Base-by-base conservation (phyloP, 2,113 vertebrate genomes). In the Plotosus lineatus region DNA sequence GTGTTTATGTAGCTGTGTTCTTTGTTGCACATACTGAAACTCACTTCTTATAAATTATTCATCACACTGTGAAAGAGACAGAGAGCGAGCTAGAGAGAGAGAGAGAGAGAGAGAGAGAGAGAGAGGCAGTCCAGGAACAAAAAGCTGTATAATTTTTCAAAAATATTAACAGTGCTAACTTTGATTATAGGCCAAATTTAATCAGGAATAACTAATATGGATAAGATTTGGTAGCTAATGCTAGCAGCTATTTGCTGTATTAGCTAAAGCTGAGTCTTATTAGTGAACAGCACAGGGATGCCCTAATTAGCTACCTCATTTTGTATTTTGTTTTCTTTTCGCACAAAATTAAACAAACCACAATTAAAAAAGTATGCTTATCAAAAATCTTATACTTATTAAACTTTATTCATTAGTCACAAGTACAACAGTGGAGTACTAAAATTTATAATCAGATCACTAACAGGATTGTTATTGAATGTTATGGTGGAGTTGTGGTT, bases 11-110 rank as follows among this genome's bases (percentile, higher is more conserved):
- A 10, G 26, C 26, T 44, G 74, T 42, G 17, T 44, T 46, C 12
- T 0, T 26, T 68, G 65, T 12, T 68, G 65, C 38, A 42, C 21
- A 68, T 42, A 38, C 74, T 46, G 48, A 60, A 76, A 8, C 44
- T 31, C 21, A 72, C n/a, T 28, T 26, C 17, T 26, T 9, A 58
- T 71, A 31, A 28, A 71, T 42, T 55, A 79, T 79, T 71, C 50
- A 56, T 15, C 10, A 31, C 9, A 3, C 14, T 55, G 23, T 21
- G 21, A 40, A 17, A 69, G 51, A 58, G 42, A 9, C 61, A 40
- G 33, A 26, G 21, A n/a, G 12, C 14, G 12, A 46, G 4, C 6
- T 23, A 71, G n/a, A 48, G 26, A 31, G 26, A 48, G 68, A 71
- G 6, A 71, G 61, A 65, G 61, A 40, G 17, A 65, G 19, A 66